Evolutionary conservation across 2,888 invertebrate genomes (phyloP).

Genomic region (Aphidoletes aphidimyza): DNA sequence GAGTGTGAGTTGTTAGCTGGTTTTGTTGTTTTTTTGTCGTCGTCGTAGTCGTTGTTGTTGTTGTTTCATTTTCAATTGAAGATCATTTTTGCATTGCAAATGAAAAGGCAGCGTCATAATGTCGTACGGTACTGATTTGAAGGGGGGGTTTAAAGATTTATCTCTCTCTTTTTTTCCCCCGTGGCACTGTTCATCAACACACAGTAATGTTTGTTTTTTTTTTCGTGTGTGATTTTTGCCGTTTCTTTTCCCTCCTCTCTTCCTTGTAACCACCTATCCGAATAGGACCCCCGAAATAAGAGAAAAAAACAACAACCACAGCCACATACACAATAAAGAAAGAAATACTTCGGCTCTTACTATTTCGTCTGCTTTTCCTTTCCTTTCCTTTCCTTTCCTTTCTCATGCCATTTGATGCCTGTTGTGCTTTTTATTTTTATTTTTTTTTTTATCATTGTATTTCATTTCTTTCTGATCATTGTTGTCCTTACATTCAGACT

Average conservation of each 20-base stretch:
- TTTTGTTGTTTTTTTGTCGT: too few species aligned
- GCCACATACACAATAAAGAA: background rate
- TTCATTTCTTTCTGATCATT: background rate
- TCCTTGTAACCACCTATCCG: slow-evolving; percentile 1
- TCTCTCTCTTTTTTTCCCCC: background rate
- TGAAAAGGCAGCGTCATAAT: too few species aligned
- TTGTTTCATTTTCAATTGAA: too few species aligned
- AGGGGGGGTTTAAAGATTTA: background rate
- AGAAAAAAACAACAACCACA: too few species aligned
- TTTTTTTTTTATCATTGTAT: background rate
- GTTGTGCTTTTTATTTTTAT: background rate
- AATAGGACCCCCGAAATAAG: background rate
- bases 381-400: background rate
- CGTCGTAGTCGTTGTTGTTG: too few species aligned
- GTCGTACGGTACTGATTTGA: background rate
- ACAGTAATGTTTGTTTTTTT: background rate
- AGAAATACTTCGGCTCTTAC: slow-evolving; percentile 4
- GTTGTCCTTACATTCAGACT: background rate
- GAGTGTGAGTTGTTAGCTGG: too few species aligned
- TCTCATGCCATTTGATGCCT: background rate
- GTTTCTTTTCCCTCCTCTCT: slow-evolving; percentile 27
- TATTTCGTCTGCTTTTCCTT: background rate
- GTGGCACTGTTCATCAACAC: slow-evolving; percentile 2
- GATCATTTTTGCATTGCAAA: too few species aligned
- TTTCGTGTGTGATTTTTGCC: background rate